Evolutionary conservation across 2,888 invertebrate species (phyloP), one percentile per base, ranked within the genome.

Genomic region (Argyresthia albistria): DNA sequence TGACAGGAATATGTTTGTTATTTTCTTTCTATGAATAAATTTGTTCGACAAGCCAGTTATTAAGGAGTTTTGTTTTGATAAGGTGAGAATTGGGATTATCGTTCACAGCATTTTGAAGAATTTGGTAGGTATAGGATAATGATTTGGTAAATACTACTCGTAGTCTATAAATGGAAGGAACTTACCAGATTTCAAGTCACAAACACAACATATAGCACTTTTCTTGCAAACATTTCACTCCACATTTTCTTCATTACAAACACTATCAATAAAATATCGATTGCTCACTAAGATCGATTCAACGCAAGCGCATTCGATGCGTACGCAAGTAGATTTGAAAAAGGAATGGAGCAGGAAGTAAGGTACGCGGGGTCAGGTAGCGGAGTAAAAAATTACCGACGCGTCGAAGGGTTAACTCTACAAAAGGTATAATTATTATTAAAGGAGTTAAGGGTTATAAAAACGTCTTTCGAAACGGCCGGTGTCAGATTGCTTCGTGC

Each of bases 331-430:
- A 72, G 69, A 72, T 69, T 74, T 68, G 62, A 69, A 66, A 69
- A 80, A 75, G 75, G 79, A 84, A 86, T 84, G 86, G 76, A 79
- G 80, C 76, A 81, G 83, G 83, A 84, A 84, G 75, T 77, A 69
- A 77, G 71, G 71, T 70, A 47, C 69, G 66, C 66, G 61, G 76
- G 82, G 83, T 86, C 86, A 86, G 87, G 87, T 87, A 84, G 82
- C 78, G 69, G 73, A 71, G 65, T 70, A 78, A 80, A 83, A 84
- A 82, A 80, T 81, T 78, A 80, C 68, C 68, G 72, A 66, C 73
- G 79, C 74, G 80, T 77, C 72, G 77, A 83, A 81, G 86, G 86
- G 87, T 86, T 86, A 84, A 77, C 74, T 68, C 60, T 78, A 80
- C 82, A 83, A 65, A 81, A 77, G 76, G 73, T 73, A 66, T 79